These are phyloP conservation scores for Smithornis capensis DNA, from an alignment of 2,113 vertebrate genomes.

Conservation along the genomic window DNA sequence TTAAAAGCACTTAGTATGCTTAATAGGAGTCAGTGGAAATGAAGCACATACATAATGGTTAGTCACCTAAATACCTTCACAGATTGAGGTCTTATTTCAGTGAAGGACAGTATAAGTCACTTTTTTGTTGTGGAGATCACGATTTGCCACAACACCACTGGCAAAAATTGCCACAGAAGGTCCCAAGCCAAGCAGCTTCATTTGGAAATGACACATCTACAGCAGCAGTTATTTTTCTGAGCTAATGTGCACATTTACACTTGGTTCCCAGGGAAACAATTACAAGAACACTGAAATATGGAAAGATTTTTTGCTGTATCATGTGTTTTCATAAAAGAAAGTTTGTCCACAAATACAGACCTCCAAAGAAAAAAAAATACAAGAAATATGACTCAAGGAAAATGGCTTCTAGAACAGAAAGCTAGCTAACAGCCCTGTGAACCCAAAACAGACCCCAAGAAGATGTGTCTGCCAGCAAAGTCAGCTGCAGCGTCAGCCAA, in stretches of 20 bases:
- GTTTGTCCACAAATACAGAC: neutral
- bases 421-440: slow-evolving; percentile 15
- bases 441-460: slow-evolving; percentile 32
- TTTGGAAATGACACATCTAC: neutral
- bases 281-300: neutral
- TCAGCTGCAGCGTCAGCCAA: slow-evolving; percentile 20
- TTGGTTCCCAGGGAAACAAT: neutral
- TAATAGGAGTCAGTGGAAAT: neutral
- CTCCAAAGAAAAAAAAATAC: neutral
- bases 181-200: neutral
- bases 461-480: slow-evolving; percentile 46
- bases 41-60: neutral
- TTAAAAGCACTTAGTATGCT: neutral
- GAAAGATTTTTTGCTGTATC: neutral
- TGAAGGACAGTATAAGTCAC: neutral
- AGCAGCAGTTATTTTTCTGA: neutral
- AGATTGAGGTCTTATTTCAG: neutral
- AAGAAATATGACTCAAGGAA: neutral
- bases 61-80: slow-evolving; percentile 33
- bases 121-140: neutral
- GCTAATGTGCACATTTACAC: neutral
- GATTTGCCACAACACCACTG: neutral
- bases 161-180: neutral
- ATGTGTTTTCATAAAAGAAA: slow-evolving; percentile 7
- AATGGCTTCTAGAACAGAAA: neutral